These are phyloP conservation scores for Malurus melanocephalus DNA, from an alignment of 2,113 vertebrate genomes.

Conservation along the genomic window DNA sequence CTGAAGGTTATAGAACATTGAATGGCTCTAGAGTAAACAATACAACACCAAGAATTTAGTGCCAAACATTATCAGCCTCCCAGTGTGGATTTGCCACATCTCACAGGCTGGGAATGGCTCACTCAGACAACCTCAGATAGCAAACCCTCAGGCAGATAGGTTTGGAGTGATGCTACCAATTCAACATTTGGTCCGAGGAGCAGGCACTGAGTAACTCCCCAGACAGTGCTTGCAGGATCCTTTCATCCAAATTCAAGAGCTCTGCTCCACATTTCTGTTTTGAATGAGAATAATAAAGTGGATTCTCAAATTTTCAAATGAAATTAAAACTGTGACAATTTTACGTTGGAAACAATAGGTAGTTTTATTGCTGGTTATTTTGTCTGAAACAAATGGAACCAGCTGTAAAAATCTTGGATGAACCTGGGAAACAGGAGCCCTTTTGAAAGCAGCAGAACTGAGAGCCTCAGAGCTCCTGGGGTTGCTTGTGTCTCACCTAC, in stretches of 20 bases:
- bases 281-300: not conserved
- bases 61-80: not conserved
- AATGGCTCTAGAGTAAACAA: not conserved
- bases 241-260: not conserved
- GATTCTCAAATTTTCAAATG: not conserved
- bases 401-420: not conserved
- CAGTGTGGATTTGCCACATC: not conserved
- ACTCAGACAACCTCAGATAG: not conserved
- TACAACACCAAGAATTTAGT: not conserved
- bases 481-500: not conserved
- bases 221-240: not conserved
- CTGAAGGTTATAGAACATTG: not conserved
- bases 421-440: not conserved
- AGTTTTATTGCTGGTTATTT: not conserved
- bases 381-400: not conserved
- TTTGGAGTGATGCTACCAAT: not conserved
- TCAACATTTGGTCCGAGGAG: not conserved
- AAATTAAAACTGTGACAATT: not conserved
- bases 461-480: not conserved
- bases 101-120: not conserved
- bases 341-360: not conserved
- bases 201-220: not conserved
- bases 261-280: not conserved
- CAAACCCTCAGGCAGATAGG: not conserved
- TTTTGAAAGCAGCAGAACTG: not conserved